Evolutionary conservation across 37 sponge, comb jelly and placozoan genomes (phyloP).

Genomic region (Petrosia ficiformis): DNA sequence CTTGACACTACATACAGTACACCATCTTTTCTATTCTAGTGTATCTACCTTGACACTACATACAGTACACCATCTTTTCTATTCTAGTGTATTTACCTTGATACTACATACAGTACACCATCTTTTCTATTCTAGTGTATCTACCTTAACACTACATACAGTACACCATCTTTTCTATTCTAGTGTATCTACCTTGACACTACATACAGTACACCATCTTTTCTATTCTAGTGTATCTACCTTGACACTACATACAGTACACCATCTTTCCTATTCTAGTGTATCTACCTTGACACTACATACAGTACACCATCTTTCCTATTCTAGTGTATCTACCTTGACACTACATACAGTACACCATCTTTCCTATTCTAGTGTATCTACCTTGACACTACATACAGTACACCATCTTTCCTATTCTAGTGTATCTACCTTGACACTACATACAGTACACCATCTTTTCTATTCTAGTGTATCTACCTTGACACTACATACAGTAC

Average conservation of each 20-base stretch:
- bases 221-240: too few relatives aligned
- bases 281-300: constrained; percentile 63
- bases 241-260: constrained; percentile 61
- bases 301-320: constrained; percentile 65
- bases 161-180: constrained; percentile 70
- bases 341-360: constrained; percentile 75
- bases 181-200: too few relatives aligned
- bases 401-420: constrained; percentile 70
- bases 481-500: constrained; percentile 61
- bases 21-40: constrained; percentile 69
- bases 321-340: too few relatives aligned
- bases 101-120: constrained; percentile 75
- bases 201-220: constrained; percentile 74
- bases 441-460: constrained; percentile 74
- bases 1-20: constrained; percentile 61
- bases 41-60: constrained; percentile 63
- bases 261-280: constrained; percentile 69
- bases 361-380: too few relatives aligned
- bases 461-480: too few relatives aligned
- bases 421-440: too few relatives aligned
- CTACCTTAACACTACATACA: constrained; percentile 57
- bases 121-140: too few relatives aligned
- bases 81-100: too few relatives aligned
- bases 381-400: constrained; percentile 58
- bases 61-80: constrained; percentile 65